Conservation (phyloP, 2,113 vertebrate species). For the Vimba vimba region DNA sequence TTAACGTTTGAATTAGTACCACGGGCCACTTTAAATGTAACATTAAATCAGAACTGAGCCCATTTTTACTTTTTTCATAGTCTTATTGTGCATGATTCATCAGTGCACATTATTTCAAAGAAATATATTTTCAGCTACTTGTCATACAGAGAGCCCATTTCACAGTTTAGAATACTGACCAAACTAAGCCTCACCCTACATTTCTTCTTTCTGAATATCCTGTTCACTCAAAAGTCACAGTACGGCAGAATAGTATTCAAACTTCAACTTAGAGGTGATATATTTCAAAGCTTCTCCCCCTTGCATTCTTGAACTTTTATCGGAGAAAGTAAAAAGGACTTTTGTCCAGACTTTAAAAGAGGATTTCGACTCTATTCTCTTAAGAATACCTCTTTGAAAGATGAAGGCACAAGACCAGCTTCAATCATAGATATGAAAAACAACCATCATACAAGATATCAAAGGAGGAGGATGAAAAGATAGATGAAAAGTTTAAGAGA, state of each 20-base stretch:
- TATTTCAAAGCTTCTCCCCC: background rate
- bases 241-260: background rate
- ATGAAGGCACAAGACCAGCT: background rate
- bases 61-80: background rate
- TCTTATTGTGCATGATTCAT: background rate
- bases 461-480: background rate
- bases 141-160: too few relatives aligned
- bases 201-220: background rate
- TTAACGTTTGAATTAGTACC: background rate
- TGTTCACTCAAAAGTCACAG: background rate
- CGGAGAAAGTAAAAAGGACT: background rate
- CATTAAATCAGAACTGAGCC: background rate
- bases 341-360: background rate
- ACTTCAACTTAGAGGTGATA: background rate
- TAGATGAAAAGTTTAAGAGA: slow-evolving; percentile 35
- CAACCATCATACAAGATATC: background rate
- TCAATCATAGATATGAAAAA: background rate
- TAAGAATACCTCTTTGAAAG: background rate
- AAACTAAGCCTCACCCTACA: background rate
- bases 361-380: background rate
- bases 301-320: background rate
- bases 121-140: background rate
- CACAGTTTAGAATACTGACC: too few relatives aligned
- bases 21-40: background rate
- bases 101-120: background rate